phyloP scores from a whole-genome alignment of 2,888 invertebrate species.

The Venusia cambrica region DNA sequence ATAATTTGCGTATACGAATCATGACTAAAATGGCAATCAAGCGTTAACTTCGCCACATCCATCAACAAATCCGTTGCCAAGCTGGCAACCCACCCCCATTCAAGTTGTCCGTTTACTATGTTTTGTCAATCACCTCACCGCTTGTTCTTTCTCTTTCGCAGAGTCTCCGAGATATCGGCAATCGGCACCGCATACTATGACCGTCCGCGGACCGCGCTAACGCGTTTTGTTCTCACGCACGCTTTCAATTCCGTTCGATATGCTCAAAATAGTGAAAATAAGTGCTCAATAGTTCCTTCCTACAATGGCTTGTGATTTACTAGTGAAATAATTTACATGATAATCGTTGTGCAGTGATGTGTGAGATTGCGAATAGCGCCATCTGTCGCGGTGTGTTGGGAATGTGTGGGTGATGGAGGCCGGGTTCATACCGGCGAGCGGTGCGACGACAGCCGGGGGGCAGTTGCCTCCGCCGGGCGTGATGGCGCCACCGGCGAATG shows the following conservation, averaged over 20 bases:
- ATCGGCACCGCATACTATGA: conserved; percentile 13
- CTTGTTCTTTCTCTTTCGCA: conserved; percentile 55
- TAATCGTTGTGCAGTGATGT: conserved; percentile 20
- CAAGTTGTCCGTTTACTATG: conserved; percentile 32
- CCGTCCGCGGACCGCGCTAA: conserved; percentile 8
- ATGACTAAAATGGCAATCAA: background rate
- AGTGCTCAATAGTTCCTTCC: conserved; percentile 25
- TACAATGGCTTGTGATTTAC: conserved; percentile 20
- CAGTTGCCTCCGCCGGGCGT: conserved; percentile 47
- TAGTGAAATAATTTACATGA: conserved; percentile 30
- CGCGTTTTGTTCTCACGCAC: conserved; percentile 8
- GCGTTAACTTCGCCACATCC: conserved; percentile 1
- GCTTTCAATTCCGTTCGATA: conserved; percentile 15
- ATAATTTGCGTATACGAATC: no score
- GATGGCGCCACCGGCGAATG: conserved; percentile 80
- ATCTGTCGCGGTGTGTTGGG: conserved; percentile 52
- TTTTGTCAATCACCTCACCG: conserved; percentile 46
- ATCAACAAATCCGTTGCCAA: background rate
- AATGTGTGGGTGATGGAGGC: conserved; percentile 66
- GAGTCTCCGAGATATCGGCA: conserved; percentile 44
- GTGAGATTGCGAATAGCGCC: conserved; percentile 43
- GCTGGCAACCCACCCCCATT: conserved; percentile 40
- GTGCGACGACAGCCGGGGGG: conserved; percentile 40
- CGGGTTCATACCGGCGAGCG: conserved; percentile 66
- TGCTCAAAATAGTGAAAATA: conserved; percentile 15